These are phyloP conservation scores for Macrosiphum euphorbiae DNA, from an alignment of 2,888 invertebrate genomes.

Conservation along the genomic window DNA sequence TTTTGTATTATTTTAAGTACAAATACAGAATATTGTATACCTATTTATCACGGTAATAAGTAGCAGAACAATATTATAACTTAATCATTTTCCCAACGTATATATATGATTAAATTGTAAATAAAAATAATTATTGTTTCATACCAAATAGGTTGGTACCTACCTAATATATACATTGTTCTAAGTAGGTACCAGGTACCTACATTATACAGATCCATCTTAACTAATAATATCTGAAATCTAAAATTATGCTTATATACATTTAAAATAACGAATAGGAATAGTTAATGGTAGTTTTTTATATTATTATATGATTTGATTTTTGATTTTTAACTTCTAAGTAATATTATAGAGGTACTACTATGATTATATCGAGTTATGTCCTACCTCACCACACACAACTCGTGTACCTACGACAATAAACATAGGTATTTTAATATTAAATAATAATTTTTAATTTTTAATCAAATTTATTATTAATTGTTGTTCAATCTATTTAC, in stretches of 20 bases:
- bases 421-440: background rate
- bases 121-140: background rate
- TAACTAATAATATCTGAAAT: background rate
- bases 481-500: conserved; percentile 6
- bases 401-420: background rate
- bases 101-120: background rate
- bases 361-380: conserved; percentile 6
- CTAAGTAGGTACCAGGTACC: no score
- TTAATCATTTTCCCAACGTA: background rate
- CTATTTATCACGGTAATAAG: background rate
- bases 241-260: background rate
- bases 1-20: background rate
- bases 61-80: background rate
- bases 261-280: background rate
- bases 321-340: background rate
- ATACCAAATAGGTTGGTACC: background rate
- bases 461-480: conserved; percentile 52
- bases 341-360: background rate
- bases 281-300: background rate
- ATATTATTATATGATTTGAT: background rate
- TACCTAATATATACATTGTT: background rate
- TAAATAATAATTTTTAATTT: conserved; percentile 11
- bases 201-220: background rate
- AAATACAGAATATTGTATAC: background rate
- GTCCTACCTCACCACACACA: conserved; percentile 13